Conservation (phyloP, 2,113 vertebrate genomes). For the Boulengeromyrus knoepffleri region DNA sequence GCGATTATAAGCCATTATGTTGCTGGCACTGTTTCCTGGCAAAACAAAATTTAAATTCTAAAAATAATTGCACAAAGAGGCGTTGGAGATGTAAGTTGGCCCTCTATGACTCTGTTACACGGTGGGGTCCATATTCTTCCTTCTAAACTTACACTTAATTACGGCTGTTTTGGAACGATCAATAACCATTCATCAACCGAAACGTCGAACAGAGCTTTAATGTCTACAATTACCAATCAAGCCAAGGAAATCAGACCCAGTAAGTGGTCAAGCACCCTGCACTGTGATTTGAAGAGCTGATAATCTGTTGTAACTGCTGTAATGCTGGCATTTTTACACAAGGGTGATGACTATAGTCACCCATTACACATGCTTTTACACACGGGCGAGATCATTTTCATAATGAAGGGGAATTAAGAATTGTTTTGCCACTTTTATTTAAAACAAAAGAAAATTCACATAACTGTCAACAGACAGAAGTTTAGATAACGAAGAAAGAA, state of each 20-base stretch:
- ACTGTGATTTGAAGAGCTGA: neutral
- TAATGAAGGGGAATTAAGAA: neutral
- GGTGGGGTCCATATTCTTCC: neutral
- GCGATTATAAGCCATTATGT: neutral
- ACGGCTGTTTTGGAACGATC: neutral
- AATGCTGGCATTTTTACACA: neutral
- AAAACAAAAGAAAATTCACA: conserved; percentile 13
- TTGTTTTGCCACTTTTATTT: conserved; percentile 19
- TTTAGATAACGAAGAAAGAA: conserved; percentile 2
- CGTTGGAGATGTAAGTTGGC: neutral
- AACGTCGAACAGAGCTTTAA: neutral
- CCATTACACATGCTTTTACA: neutral
- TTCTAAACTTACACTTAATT: neutral
- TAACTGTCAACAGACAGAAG: conserved; percentile 1
- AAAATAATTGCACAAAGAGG: neutral
- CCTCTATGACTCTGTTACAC: neutral
- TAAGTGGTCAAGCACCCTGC: neutral
- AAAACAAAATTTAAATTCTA: neutral
- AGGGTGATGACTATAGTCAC: neutral
- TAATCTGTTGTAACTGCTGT: neutral
- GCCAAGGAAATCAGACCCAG: neutral
- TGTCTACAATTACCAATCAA: neutral
- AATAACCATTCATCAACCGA: neutral
- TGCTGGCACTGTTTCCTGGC: neutral
- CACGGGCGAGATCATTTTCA: neutral